These are phyloP conservation scores for Drosophila neotestacea DNA, from an alignment of 2,888 invertebrate species.

Conservation along the genomic window DNA sequence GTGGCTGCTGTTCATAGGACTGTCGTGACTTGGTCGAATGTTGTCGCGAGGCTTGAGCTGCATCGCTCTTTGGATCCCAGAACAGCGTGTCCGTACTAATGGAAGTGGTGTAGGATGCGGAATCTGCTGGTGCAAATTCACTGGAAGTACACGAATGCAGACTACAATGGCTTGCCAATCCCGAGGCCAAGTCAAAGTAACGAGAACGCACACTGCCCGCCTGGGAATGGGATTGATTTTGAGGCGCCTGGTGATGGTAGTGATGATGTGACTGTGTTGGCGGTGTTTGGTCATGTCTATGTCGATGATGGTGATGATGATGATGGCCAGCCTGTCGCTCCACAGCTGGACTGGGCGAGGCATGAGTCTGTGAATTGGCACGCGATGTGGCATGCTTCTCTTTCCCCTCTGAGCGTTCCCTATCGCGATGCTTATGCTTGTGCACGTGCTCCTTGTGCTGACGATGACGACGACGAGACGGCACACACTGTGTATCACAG, in stretches of 20 bases:
- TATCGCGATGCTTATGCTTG: conserved; percentile 87
- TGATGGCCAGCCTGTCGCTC: conserved; percentile 58
- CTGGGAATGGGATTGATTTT: conserved; percentile 84
- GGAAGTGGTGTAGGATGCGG: conserved; percentile 93
- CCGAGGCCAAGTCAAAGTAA: conserved; percentile 89
- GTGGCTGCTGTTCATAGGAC: conserved; percentile 85
- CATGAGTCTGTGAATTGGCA: conserved; percentile 53
- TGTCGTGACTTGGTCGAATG: conserved; percentile 87
- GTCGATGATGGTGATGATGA: conserved; percentile 71
- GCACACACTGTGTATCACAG: conserved; percentile 94
- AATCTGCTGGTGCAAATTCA: conserved; percentile 89
- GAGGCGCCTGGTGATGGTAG: conserved; percentile 56
- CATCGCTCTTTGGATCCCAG: conserved; percentile 89
- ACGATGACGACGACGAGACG: conserved; percentile 87
- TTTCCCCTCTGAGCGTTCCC: conserved; percentile 85
- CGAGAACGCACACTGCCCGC: conserved; percentile 86
- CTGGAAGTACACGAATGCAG: conserved; percentile 93
- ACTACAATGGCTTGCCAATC: conserved; percentile 91
- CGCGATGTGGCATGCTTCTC: conserved; percentile 50
- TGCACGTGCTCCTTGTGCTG: conserved; percentile 88
- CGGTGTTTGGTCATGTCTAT: conserved; percentile 78
- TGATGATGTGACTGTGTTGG: conserved; percentile 75
- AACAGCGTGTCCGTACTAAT: conserved; percentile 94
- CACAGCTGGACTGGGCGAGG: conserved; percentile 40
- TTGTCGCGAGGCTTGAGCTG: conserved; percentile 85